These are phyloP conservation scores for Leptura quadrifasciata DNA, from an alignment of 2,888 invertebrate species.

Conservation along the genomic window DNA sequence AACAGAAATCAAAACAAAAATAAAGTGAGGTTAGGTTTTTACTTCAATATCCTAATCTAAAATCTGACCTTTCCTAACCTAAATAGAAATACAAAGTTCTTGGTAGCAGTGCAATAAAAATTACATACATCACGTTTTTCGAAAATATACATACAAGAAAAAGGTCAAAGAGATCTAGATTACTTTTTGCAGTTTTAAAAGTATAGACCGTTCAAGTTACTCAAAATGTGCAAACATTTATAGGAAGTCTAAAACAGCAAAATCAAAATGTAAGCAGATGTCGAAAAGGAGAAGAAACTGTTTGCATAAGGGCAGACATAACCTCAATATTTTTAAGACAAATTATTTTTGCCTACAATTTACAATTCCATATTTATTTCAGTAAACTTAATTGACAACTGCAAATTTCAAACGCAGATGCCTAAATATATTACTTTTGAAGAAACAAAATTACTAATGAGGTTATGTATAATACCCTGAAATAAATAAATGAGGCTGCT, in stretches of 20 bases:
- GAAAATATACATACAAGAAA: not conserved
- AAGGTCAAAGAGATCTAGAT: not conserved
- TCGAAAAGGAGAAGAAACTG: not conserved
- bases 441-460: no score
- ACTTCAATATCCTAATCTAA: not conserved
- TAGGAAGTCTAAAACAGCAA: not conserved
- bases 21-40: not conserved
- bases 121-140: not conserved
- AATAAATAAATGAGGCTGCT: no score
- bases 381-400: no score
- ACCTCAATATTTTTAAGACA: not conserved
- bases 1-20: not conserved
- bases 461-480: no score
- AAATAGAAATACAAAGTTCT: not conserved
- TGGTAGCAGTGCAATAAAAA: not conserved
- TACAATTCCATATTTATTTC: no score
- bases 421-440: no score
- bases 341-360: no score
- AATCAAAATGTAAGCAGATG: not conserved
- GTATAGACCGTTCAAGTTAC: not conserved
- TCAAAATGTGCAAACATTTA: not conserved
- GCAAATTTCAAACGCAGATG: no score
- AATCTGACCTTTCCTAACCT: not conserved
- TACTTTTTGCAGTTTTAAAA: not conserved
- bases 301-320: not conserved